These are phyloP conservation scores for Flabesymbios commensalis DNA, from an alignment of 2,888 invertebrate genomes.

Conservation along the genomic window DNA sequence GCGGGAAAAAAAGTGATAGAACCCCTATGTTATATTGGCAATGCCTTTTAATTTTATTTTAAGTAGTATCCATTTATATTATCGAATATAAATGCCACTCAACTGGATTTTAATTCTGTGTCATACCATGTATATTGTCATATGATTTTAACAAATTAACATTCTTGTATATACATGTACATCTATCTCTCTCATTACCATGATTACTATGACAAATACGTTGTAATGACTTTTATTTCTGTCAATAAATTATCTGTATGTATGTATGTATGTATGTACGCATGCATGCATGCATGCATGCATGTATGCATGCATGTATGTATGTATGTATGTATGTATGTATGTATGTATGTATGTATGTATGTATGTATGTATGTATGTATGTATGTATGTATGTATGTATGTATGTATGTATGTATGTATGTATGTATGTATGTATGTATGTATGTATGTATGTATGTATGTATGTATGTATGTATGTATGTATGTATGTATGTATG, in stretches of 20 bases:
- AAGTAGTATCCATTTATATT: no score
- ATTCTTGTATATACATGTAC: no score
- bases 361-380: not conserved
- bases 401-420: conserved; percentile 3
- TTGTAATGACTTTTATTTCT: no score
- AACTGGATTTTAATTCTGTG: not conserved
- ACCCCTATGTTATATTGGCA: no score
- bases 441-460: conserved; percentile 10
- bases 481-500: conserved; percentile 9
- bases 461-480: conserved; percentile 10
- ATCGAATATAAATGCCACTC: no score
- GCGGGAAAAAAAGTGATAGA: no score
- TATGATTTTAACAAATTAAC: no score
- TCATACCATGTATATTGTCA: no score
- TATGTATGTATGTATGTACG: conserved; percentile 5
- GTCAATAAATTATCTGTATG: not conserved
- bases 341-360: conserved; percentile 1
- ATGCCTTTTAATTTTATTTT: no score
- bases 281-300: not conserved
- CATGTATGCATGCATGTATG: not conserved
- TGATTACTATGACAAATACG: no score
- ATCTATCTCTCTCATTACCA: no score
- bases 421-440: conserved; percentile 8
- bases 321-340: conserved; percentile 1
- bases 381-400: conserved; percentile 1